phyloP scores from a whole-genome alignment of 2,888 invertebrate genomes.

The Trichacis sp. region DNA sequence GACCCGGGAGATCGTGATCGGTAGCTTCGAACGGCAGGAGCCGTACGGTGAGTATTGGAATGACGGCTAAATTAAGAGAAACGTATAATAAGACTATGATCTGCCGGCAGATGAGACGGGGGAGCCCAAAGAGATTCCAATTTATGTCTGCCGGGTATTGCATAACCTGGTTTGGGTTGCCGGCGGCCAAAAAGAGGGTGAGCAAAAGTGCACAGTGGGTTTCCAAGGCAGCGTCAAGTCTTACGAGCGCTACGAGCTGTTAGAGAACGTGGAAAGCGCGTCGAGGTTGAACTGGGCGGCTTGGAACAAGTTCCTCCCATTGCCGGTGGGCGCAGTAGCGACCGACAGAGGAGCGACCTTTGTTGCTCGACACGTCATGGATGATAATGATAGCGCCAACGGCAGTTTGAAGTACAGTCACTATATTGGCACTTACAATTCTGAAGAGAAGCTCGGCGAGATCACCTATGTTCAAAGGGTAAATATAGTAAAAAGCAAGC shows the following conservation, averaged over 20 bases:
- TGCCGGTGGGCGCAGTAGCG: conserved; percentile 79
- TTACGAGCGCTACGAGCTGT: conserved; percentile 76
- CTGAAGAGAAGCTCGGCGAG: conserved; percentile 75
- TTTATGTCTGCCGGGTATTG: conserved; percentile 81
- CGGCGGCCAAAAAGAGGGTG: conserved; percentile 75
- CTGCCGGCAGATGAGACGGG: conserved; percentile 15
- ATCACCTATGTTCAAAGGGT: conserved; percentile 77
- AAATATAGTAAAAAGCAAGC: no score
- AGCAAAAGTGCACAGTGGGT: conserved; percentile 76
- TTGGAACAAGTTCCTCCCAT: conserved; percentile 78
- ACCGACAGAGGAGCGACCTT: conserved; percentile 68
- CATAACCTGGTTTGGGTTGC: conserved; percentile 81
- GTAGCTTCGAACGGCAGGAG: conserved; percentile 61
- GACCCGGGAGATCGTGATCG: conserved; percentile 77
- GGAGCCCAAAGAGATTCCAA: conserved; percentile 32
- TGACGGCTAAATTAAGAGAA: no score
- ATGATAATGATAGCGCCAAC: conserved; percentile 22
- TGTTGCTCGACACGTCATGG: conserved; percentile 70
- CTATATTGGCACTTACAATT: conserved; percentile 79
- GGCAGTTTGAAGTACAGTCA: conserved; percentile 69
- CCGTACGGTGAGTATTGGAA: conserved; percentile 51
- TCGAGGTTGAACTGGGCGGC: conserved; percentile 81
- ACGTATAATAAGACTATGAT: no score
- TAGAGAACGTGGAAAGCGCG: conserved; percentile 83
- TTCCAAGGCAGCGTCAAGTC: conserved; percentile 73